These are phyloP conservation scores for Hestina assimilis DNA, from an alignment of 1,140 invertebrate species.

Conservation along the genomic window DNA sequence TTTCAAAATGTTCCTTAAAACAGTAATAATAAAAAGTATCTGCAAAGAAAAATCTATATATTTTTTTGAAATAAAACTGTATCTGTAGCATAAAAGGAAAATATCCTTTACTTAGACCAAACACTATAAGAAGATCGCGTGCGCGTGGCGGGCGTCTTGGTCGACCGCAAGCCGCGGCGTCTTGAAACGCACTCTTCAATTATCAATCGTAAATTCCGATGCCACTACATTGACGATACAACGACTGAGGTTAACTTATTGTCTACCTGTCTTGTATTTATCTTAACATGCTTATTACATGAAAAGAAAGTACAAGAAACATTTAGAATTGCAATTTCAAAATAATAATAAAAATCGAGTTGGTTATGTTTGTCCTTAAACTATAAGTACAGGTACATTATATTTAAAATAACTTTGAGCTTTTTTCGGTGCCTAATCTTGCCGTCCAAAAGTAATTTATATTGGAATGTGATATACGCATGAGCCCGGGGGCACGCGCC, in stretches of 20 bases:
- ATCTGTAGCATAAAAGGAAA: too few relatives aligned
- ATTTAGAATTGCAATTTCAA: neutral
- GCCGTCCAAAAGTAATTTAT: constrained; percentile 70
- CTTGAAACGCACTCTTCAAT: constrained; percentile 66
- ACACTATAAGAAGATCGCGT: constrained; percentile 44
- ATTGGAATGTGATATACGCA: constrained; percentile 75
- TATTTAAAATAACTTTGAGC: too few relatives aligned
- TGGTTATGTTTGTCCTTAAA: too few relatives aligned
- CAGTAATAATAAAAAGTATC: neutral
- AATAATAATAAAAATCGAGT: too few relatives aligned
- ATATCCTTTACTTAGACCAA: constrained; percentile 25
- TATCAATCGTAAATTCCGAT: constrained; percentile 72
- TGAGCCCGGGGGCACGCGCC: constrained; percentile 58
- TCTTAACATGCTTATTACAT: constrained; percentile 36
- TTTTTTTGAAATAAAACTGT: too few relatives aligned
- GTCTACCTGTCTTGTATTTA: constrained; percentile 32
- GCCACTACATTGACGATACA: constrained; percentile 55
- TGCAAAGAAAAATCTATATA: too few relatives aligned
- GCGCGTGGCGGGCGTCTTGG: constrained; percentile 39
- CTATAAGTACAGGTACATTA: too few relatives aligned
- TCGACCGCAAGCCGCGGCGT: constrained; percentile 47
- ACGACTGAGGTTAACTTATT: constrained; percentile 34
- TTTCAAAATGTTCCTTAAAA: neutral
- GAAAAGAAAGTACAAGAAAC: constrained; percentile 20
- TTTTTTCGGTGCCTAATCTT: constrained; percentile 54